These are phyloP conservation scores for Callipepla californica DNA, from an alignment of 2,113 vertebrate genomes.

Conservation along the genomic window DNA sequence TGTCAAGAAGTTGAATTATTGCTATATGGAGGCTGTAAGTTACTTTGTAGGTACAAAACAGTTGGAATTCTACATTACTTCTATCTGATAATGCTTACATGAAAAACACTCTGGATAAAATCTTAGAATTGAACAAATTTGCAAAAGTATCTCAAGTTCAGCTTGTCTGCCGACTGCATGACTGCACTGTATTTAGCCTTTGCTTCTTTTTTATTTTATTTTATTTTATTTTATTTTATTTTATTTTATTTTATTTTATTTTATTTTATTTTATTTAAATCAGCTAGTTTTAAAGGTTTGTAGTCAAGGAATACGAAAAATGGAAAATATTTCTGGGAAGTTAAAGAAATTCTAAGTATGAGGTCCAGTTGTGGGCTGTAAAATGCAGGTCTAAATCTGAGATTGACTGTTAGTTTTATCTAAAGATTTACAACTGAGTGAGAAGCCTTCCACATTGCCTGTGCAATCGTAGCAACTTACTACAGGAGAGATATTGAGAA, in stretches of 20 bases:
- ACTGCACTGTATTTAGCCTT: background rate
- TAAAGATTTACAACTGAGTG: background rate
- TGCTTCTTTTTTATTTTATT: background rate
- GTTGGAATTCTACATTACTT: background rate
- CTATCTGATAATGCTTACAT: background rate
- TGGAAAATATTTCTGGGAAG: background rate
- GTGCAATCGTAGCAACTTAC: background rate
- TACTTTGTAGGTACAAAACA: background rate
- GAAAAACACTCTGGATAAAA: background rate
- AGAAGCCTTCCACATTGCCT: background rate
- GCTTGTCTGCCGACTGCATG: background rate
- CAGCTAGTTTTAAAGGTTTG: background rate
- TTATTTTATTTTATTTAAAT: background rate
- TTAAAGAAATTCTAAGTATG: background rate
- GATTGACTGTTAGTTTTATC: background rate
- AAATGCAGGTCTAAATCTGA: background rate
- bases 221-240: background rate
- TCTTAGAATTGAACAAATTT: constrained; percentile 18
- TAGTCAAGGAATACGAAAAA: background rate
- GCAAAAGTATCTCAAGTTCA: background rate
- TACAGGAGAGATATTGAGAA: background rate
- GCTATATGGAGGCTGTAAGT: background rate
- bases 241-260: background rate
- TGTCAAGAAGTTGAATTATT: constrained; percentile 22
- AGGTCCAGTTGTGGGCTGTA: background rate